Evolutionary conservation across 2,113 vertebrate species (phyloP), one percentile per base, ranked within the genome.

Genomic region (Chloebia gouldiae): DNA sequence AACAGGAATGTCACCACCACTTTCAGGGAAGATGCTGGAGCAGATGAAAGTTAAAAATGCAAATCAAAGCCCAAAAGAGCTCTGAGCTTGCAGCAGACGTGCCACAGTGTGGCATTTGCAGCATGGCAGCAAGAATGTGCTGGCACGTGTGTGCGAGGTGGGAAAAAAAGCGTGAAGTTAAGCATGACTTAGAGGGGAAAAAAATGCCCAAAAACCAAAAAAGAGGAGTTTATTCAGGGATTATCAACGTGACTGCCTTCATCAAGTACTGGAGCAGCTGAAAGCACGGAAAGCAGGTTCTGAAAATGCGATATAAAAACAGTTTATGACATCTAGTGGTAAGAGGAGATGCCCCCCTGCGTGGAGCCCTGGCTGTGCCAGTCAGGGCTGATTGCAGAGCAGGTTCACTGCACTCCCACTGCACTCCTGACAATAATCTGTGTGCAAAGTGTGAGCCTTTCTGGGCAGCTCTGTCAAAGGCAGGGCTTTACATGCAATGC

Each of bases 261-360:
- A 76, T 35, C 88, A 28, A 86, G 44, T 5, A 64, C 73, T 53
- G 57, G 22, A 66, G 88, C 61, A 40, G 10, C 73, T 86, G 73
- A 53, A 45, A 77, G 5, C 53, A 47, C 12, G 1, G 85, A 50
- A 69, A 80, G 39, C 53, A 64, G n/a, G 64, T 50, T 73, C 45
- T 54, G 68, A 75, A 81, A 89, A 33, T 4, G 56, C 59, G n/a
- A 11, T 11, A 77, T 23, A 59, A 59, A 39, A 4, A 0, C 28
- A 13, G 5, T 82, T 87, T 80, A 0, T 96, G 96, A 94, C 96
- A 96, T 75, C 96, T 95, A 86, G 95, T 57, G 96, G 96, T 31
- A 17, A 51, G 51, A 83, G 84, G 25, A 63, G 81, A 51, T 7
- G 25, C 3, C 22, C 19, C 40, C 10, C 18, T 5, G 17, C 1